Evolutionary conservation across 2,113 vertebrate species (phyloP).

Genomic region (Strix uralensis): DNA sequence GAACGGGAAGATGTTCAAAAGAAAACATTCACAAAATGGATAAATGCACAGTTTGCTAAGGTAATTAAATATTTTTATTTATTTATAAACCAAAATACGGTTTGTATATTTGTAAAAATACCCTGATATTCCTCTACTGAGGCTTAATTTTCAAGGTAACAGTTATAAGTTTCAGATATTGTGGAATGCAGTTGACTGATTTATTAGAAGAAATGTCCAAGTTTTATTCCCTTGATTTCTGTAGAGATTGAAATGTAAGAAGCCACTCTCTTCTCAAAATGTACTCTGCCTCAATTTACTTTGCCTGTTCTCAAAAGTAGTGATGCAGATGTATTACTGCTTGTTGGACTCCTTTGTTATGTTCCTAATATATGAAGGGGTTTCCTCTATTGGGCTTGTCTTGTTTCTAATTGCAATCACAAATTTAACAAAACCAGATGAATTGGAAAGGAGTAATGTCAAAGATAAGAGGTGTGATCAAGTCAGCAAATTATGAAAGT

Average conservation of each 20-base stretch:
- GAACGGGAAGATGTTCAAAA: slow-evolving; percentile 99
- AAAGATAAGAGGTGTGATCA: background rate
- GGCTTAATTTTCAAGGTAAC: background rate
- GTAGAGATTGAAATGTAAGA: background rate
- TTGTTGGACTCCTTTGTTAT: background rate
- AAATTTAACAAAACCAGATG: background rate
- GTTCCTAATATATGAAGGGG: background rate
- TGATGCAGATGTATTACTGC: background rate
- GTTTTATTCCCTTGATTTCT: background rate
- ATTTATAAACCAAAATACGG: background rate
- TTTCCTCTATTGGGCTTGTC: background rate
- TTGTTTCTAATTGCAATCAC: background rate
- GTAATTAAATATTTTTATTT: slow-evolving; percentile 72
- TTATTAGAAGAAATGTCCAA: background rate
- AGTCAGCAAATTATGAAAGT: background rate
- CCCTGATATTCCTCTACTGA: background rate
- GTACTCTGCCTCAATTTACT: background rate
- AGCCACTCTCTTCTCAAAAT: background rate
- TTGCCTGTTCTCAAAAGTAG: background rate
- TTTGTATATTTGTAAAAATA: background rate
- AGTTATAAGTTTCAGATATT: background rate
- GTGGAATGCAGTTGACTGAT: background rate
- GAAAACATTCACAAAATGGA: slow-evolving; percentile 99
- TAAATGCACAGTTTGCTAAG: slow-evolving; percentile 96
- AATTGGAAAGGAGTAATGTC: background rate